Percentiles rank a stretch among this genome's conserved stretches.
Conservation (phyloP, 2,888 invertebrate genomes). For the Lycophotia porphyrea region DNA sequence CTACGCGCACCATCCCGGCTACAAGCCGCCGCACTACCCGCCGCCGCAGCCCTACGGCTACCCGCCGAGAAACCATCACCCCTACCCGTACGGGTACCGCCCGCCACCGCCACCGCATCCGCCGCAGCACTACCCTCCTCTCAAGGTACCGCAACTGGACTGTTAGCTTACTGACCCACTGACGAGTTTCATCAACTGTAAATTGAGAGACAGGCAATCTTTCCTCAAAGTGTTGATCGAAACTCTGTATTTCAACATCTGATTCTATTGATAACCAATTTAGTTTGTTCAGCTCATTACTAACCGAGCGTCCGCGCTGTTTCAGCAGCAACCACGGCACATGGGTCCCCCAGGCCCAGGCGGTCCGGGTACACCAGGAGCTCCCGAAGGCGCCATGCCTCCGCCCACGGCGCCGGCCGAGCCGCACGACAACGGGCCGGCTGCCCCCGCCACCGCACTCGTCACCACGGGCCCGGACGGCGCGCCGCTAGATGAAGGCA, state of each 20-base stretch:
- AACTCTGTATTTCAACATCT: neutral
- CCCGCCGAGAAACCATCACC: conserved; percentile 87
- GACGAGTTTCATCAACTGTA: neutral
- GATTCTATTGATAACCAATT: neutral
- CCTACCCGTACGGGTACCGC: conserved; percentile 86
- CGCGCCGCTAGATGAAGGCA: conserved; percentile 96
- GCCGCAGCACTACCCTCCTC: conserved; percentile 85
- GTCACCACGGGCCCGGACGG: conserved; percentile 98
- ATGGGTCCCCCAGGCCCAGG: conserved; percentile 86
- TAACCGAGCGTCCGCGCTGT: conserved; percentile 61
- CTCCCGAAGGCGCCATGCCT: conserved; percentile 88
- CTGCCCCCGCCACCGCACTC: conserved; percentile 95
- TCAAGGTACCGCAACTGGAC: conserved; percentile 76
- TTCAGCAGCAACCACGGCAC: conserved; percentile 90
- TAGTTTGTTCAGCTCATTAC: neutral
- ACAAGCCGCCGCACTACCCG: conserved; percentile 87
- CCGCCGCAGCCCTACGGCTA: conserved; percentile 86
- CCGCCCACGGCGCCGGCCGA: conserved; percentile 91
- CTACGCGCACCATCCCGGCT: conserved; percentile 83
- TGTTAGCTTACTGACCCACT: conserved; percentile 5
- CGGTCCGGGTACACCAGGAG: conserved; percentile 77
- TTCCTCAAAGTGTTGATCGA: neutral
- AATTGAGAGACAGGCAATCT: neutral
- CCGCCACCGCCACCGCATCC: conserved; percentile 86
- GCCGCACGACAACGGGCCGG: conserved; percentile 92